These are phyloP conservation scores for Mayetiola destructor DNA, from an alignment of 2,888 invertebrate genomes.

Conservation along the genomic window DNA sequence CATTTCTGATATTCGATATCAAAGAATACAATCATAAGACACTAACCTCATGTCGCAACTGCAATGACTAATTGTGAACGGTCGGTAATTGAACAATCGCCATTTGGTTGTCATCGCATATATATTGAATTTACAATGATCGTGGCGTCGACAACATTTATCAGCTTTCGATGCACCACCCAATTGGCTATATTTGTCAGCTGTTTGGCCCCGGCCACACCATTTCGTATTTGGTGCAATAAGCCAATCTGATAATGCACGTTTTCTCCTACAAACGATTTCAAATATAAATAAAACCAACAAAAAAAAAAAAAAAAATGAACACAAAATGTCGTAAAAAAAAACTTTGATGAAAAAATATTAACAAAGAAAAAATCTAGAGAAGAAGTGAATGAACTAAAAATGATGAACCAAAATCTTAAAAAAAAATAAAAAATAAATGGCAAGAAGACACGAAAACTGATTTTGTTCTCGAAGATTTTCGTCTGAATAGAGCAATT, in stretches of 20 bases:
- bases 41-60: constrained; percentile 76
- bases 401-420: no score
- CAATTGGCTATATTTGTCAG: constrained; percentile 64
- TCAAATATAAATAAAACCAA: constrained; percentile 5
- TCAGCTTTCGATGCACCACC: constrained; percentile 75
- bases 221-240: constrained; percentile 83
- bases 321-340: constrained; percentile 14
- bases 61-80: constrained; percentile 84
- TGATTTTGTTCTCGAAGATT: no score
- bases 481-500: no score
- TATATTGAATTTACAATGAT: constrained; percentile 75
- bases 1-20: no score
- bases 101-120: constrained; percentile 70
- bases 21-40: no score
- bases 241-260: constrained; percentile 44
- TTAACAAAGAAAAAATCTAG: constrained; percentile 13
- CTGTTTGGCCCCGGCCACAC: constrained; percentile 82
- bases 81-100: constrained; percentile 75
- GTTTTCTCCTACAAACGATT: constrained; percentile 22
- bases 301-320: constrained; percentile 13
- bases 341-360: constrained; percentile 9
- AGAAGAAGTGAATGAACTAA: no score
- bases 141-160: constrained; percentile 77
- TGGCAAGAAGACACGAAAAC: background rate
- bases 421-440: background rate